Evolutionary conservation across 2,888 invertebrate species (phyloP).

Genomic region (Lasioglossum figueresi): DNA sequence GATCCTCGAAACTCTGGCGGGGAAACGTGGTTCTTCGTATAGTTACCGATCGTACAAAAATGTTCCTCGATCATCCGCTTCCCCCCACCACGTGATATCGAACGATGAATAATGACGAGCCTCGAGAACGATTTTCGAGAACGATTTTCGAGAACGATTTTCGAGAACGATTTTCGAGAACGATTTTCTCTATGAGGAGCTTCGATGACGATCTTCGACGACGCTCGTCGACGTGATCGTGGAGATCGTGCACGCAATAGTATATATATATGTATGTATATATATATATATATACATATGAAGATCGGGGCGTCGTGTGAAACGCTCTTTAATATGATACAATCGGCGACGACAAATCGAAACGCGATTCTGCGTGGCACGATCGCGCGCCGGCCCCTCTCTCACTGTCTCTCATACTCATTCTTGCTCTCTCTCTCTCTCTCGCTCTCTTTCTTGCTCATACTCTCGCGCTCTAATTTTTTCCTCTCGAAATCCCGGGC

Average conservation of each 20-base stretch:
- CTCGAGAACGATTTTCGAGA: neutral
- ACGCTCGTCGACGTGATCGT: slow-evolving; percentile 19
- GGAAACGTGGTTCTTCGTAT: neutral
- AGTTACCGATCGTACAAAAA: slow-evolving; percentile 41
- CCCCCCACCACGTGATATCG: neutral
- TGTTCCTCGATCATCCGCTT: slow-evolving; percentile 30
- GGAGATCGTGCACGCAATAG: slow-evolving; percentile 26
- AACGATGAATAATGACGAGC: slow-evolving; percentile 2
- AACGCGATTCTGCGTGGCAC: slow-evolving; percentile 48
- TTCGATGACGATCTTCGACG: neutral
- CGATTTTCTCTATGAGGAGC: neutral
- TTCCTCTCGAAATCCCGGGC: slow-evolving; percentile 35
- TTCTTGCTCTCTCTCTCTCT: neutral
- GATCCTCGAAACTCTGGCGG: neutral
- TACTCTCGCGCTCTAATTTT: neutral
- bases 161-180: neutral
- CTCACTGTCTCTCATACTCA: neutral
- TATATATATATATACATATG: neutral
- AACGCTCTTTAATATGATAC: slow-evolving; percentile 77
- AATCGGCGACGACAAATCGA: slow-evolving; percentile 75
- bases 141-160: neutral
- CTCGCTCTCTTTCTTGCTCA: slow-evolving; percentile 15
- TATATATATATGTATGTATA: neutral
- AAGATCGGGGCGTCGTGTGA: slow-evolving; percentile 34
- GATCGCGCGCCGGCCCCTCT: slow-evolving; percentile 36